Percentiles rank a stretch among this genome's conserved stretches.
Evolutionary conservation across 2,888 invertebrate genomes (phyloP).

Genomic region (Epinotia ramella): DNA sequence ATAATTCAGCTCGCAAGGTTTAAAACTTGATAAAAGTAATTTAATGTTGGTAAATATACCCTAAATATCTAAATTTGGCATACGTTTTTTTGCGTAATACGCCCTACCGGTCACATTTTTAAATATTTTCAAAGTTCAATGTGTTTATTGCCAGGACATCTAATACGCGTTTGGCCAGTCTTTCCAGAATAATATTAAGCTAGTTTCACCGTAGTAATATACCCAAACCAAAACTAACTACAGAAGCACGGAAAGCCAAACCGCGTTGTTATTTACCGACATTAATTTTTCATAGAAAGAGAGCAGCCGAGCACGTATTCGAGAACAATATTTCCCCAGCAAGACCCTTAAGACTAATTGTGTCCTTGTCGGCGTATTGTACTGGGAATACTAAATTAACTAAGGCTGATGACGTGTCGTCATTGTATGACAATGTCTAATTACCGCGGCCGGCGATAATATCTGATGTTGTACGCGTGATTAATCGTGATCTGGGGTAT

Average conservation of each 20-base stretch:
- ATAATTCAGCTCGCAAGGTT: too few species aligned
- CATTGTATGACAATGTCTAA: slow-evolving; percentile 44
- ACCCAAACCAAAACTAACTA: neutral
- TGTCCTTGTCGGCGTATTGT: slow-evolving; percentile 45
- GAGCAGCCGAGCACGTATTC: slow-evolving; percentile 19
- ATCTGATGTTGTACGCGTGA: slow-evolving; percentile 26
- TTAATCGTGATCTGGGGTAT: slow-evolving; percentile 22
- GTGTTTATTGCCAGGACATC: too few species aligned
- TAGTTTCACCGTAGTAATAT: neutral
- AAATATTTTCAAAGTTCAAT: too few species aligned
- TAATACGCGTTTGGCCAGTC: too few species aligned
- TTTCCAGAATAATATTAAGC: neutral
- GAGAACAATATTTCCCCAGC: slow-evolving; percentile 27
- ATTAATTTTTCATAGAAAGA: slow-evolving; percentile 22
- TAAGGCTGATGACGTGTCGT: slow-evolving; percentile 43
- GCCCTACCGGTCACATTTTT: too few species aligned
- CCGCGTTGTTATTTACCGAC: slow-evolving; percentile 4
- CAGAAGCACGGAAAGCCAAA: neutral
- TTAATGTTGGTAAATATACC: neutral
- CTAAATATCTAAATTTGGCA: too few species aligned
- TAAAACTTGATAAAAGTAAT: too few species aligned
- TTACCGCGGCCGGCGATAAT: slow-evolving; percentile 40
- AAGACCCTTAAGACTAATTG: slow-evolving; percentile 42
- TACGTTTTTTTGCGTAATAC: too few species aligned
- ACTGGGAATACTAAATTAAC: slow-evolving; percentile 45